Conservation (phyloP, 2,113 vertebrate species). For the Entelurus aequoreus region DNA sequence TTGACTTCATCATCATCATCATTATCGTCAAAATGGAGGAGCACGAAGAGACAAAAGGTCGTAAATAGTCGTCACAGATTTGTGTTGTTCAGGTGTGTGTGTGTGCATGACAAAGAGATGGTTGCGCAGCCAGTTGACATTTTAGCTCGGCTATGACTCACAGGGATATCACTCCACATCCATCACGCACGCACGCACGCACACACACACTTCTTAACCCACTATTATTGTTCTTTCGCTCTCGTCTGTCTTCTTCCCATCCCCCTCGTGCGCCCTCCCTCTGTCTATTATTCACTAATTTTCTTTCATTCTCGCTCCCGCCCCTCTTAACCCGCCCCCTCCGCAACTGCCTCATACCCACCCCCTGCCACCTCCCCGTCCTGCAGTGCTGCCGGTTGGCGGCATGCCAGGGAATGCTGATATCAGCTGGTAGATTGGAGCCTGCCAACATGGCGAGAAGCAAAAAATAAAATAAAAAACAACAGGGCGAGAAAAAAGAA, state of each 20-base stretch:
- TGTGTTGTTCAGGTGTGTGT: slow-evolving; percentile 14
- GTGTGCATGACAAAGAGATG: slow-evolving; percentile 64
- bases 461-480: slow-evolving; percentile 50
- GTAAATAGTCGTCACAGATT: slow-evolving; percentile 54
- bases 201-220: slow-evolving; percentile 53
- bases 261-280: slow-evolving; percentile 67
- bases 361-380: slow-evolving; percentile 40
- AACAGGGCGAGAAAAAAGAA: slow-evolving; percentile 46
- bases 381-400: slow-evolving; percentile 75
- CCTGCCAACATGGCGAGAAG: slow-evolving; percentile 77
- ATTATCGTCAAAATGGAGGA: slow-evolving; percentile 10
- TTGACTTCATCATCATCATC: slow-evolving; percentile 9
- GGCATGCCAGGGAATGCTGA: slow-evolving; percentile 77
- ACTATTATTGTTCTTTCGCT: slow-evolving; percentile 62
- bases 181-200: slow-evolving; percentile 48
- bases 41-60: slow-evolving; percentile 59
- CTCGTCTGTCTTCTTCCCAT: slow-evolving; percentile 61
- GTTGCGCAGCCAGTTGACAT: slow-evolving; percentile 72
- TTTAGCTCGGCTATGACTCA: slow-evolving; percentile 72
- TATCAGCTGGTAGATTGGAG: slow-evolving; percentile 81
- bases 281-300: slow-evolving; percentile 74
- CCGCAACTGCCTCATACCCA: background rate
- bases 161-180: slow-evolving; percentile 72
- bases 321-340: background rate
- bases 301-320: slow-evolving; percentile 65